A percentile compares a stretch with the other conserved stretches of the same genome.
These are phyloP conservation scores for Globicephala melas DNA, from an alignment of 2,113 vertebrate species.

Conservation along the genomic window DNA sequence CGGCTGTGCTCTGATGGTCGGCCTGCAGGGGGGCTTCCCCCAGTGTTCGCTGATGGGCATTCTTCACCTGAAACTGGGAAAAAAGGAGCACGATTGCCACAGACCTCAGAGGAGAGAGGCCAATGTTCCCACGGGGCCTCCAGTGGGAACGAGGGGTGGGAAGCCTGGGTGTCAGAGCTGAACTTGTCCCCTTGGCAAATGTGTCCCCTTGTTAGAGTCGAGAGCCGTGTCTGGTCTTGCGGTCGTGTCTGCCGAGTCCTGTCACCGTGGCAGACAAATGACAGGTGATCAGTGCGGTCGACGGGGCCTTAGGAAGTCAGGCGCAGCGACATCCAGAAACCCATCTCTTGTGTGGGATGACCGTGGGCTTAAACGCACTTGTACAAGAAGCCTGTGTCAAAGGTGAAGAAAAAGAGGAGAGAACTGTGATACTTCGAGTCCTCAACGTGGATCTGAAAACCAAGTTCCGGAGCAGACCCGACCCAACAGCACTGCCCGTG, in stretches of 20 bases:
- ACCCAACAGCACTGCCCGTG: no score
- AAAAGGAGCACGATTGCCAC: neutral
- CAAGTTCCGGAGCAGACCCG: neutral
- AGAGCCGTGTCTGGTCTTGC: neutral
- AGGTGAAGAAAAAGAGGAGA: neutral
- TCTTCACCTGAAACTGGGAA: neutral
- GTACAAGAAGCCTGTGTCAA: neutral
- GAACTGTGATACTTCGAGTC: neutral
- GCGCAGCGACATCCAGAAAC: no score
- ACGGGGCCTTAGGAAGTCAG: no score
- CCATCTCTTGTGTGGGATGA: neutral
- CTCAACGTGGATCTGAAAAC: neutral
- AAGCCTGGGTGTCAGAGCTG: neutral
- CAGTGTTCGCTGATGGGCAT: neutral
- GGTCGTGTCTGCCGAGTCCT: neutral
- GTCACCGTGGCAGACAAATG: neutral
- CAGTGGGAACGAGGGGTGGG: neutral
- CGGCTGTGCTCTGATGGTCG: no score
- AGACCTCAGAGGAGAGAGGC: neutral
- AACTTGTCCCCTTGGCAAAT: neutral
- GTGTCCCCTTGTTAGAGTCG: neutral
- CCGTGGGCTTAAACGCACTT: neutral
- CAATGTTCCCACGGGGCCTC: neutral
- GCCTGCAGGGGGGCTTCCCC: neutral
- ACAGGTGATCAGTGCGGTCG: neutral